phyloP scores from a whole-genome alignment of 1,140 invertebrate species.

The Macrosteles quadrilineatus region DNA sequence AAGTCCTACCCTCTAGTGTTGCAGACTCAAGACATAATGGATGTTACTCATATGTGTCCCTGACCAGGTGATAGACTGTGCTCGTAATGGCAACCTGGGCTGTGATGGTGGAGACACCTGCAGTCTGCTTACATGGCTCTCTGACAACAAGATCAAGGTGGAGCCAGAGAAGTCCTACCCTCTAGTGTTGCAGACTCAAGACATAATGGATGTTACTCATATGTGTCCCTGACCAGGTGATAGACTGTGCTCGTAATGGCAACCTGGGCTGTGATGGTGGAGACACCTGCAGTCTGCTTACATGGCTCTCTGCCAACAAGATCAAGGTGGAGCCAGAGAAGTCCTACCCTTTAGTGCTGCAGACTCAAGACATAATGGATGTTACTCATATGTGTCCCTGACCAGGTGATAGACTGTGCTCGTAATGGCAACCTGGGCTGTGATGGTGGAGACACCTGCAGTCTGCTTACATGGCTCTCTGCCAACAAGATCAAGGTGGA shows the following conservation, averaged over 20 bases:
- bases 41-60: too few species aligned
- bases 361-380: too few species aligned
- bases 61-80: too few species aligned
- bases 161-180: slow-evolving; percentile 51
- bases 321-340: slow-evolving; percentile 58
- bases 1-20: slow-evolving; percentile 27
- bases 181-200: not conserved
- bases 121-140: slow-evolving; percentile 69
- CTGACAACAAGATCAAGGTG: slow-evolving; percentile 58
- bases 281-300: slow-evolving; percentile 72
- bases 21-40: too few species aligned
- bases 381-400: too few species aligned
- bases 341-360: not conserved
- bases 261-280: slow-evolving; percentile 81
- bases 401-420: too few species aligned
- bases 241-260: slow-evolving; percentile 69
- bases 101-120: slow-evolving; percentile 84
- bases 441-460: slow-evolving; percentile 78
- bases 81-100: slow-evolving; percentile 68
- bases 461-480: slow-evolving; percentile 68
- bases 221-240: too few species aligned
- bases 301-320: slow-evolving; percentile 66
- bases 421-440: slow-evolving; percentile 72
- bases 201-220: too few species aligned
- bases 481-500: slow-evolving; percentile 59